These are phyloP conservation scores for Antheraea yamamai DNA, from an alignment of 2,888 invertebrate genomes.

Conservation along the genomic window DNA sequence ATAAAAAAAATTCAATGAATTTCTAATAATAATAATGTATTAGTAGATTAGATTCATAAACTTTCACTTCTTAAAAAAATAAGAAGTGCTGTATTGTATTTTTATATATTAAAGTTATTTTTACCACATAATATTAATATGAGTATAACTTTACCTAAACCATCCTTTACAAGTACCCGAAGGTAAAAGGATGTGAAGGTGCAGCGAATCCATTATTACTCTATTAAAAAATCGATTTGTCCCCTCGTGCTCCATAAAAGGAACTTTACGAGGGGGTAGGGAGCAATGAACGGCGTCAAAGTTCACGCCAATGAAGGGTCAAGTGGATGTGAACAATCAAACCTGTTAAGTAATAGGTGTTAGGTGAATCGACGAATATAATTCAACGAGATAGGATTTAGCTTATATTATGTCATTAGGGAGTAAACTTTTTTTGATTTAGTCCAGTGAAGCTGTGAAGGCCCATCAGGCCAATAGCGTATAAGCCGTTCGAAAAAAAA, in stretches of 20 bases:
- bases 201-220: constrained; percentile 55
- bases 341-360: constrained; percentile 13
- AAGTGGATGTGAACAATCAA: constrained; percentile 52
- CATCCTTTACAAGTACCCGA: not conserved
- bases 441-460: too few species aligned
- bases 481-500: too few species aligned
- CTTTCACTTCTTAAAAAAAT: not conserved
- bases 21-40: not conserved
- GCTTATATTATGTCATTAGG: not conserved
- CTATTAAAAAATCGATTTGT: constrained; percentile 54
- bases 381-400: constrained; percentile 17
- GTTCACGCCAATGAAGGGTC: constrained; percentile 57
- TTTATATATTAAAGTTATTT: not conserved
- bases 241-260: constrained; percentile 57
- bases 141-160: not conserved
- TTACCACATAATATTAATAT: not conserved
- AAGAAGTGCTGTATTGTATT: not conserved
- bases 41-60: not conserved
- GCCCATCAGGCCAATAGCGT: too few species aligned
- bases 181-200: constrained; percentile 11
- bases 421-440: too few species aligned
- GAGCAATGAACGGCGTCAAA: constrained; percentile 52
- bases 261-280: constrained; percentile 53
- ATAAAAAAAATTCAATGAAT: not conserved
- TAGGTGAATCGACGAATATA: constrained; percentile 31